Conservation (phyloP, 2,113 vertebrate genomes). For the Proterorhinus semilunaris region DNA sequence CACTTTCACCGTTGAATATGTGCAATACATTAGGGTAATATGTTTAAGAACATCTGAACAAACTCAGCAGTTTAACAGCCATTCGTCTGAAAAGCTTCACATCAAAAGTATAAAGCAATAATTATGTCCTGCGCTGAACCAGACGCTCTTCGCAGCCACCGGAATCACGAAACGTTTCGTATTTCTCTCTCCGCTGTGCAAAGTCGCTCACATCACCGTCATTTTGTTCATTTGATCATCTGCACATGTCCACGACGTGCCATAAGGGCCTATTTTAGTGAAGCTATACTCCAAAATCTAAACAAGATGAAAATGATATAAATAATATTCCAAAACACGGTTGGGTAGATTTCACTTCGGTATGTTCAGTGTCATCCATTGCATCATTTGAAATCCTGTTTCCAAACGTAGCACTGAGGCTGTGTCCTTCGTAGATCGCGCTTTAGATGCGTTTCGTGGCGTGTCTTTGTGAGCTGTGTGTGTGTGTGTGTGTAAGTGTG, state of each 20-base stretch:
- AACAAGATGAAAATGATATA: no score
- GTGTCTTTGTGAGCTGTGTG: conserved; percentile 41
- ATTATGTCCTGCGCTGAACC: not conserved
- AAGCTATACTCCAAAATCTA: no score
- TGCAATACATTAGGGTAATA: not conserved
- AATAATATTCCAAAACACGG: no score
- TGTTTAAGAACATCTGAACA: no score
- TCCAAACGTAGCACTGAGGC: no score
- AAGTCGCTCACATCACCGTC: not conserved
- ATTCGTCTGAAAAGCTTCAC: not conserved
- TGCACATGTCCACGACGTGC: no score
- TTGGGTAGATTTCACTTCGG: no score
- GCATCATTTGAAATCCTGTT: no score
- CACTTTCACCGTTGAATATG: not conserved
- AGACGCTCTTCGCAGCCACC: no score
- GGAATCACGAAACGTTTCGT: not conserved
- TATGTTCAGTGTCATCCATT: no score
- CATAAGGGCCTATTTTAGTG: no score
- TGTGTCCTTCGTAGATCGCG: conserved; percentile 22
- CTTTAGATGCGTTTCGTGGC: conserved; percentile 51
- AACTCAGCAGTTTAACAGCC: not conserved
- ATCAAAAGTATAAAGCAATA: not conserved
- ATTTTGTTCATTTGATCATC: no score
- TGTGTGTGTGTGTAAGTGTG: conserved; percentile 47
- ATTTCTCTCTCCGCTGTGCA: not conserved